Evolutionary conservation across 2,888 invertebrate genomes (phyloP), one percentile per base, ranked within the genome.

Genomic region (Oscheius sp.): DNA sequence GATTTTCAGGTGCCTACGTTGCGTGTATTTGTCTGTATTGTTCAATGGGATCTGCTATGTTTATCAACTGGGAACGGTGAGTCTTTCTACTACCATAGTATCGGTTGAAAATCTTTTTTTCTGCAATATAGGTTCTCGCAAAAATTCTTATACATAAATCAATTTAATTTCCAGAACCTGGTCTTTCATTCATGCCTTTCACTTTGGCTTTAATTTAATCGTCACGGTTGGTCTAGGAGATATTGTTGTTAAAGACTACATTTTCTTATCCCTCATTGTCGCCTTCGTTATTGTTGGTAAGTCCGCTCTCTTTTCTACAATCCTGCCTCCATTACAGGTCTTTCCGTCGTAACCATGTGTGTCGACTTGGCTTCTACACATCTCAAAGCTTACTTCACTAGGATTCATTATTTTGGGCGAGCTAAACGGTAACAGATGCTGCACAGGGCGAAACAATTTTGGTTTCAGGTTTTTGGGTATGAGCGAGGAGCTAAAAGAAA

Each of bases 151-250:
- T 58, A 42, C 42, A 42, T 42, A 3, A 42, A 3, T 5, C 3
- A 7, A 42, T 42, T 7, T 42, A 42, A 3, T 42, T 42, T 82
- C 51, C 75, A 82, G 84, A 59, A 79, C 79, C 33, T 89, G 89
- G 89, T 84, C 86, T 65, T 89, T 89, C 83, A 85, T 89, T 66
- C 89, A 89, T 75, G 89, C 89, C 47, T 89, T 89, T 74, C 89
- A 89, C 74, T 89, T 89, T 76, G 88, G 89, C 59, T 89, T 89
- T 82, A 89, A 89, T 76, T 77, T 89, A 9, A 89, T 89, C 75
- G 89, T 89, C 58, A 89, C 89, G n/a, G 89, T 89, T 53, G 89
- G 89, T 42, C 78, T 89, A 59, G 89, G 89, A 72, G 88, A 89
- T 71, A 84, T 89, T 70, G 89, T 89, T 33, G 89, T 89, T 35